Evolutionary conservation across 2,113 vertebrate genomes (phyloP), one percentile per base, ranked within the genome.

Genomic region (Chionis minor): DNA sequence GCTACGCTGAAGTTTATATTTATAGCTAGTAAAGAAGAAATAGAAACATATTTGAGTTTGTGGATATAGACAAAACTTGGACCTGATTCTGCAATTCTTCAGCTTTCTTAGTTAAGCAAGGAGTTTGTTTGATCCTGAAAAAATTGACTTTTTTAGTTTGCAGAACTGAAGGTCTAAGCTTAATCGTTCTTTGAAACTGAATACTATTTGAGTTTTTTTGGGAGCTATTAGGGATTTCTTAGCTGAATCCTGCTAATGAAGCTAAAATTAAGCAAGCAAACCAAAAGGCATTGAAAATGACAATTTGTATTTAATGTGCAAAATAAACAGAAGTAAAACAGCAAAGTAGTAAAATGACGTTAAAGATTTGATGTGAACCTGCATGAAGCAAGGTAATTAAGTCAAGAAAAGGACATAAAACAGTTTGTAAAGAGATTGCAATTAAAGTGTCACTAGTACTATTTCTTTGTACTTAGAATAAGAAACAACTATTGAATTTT

Each of bases 381-480:
- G 49, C 81, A 55, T 67, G 70, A 94, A 86, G 92, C 47, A 72
- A 93, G 59, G 81, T 95, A 95, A 91, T 90, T 61, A 86, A 96
- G 58, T 90, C 72, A 92, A 72, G 88, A 49, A 89, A 94, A 49
- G 88, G 75, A 63, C 70, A 63, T 93, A 92, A 92, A 95, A 54
- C 81, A 86, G 88, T 97, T 97, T 93, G 54, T 95, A 94, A 96
- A 94, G 92, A 95, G 92, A 84, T 38, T 92, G 78, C 91, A 84
- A 82, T 95, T 95, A 92, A 95, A 91, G 88, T 95, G 94, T 91
- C 92, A 96, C 77, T 63, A 33, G 33, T 78, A 24, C 45, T 94
- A 20, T 94, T 91, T 93, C 86, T 86, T 90, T 94, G 47, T 83
- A 69, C 81, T 89, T 91, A 14, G 61, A 81, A 61, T 84, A 84